phyloP scores from a whole-genome alignment of 2,113 vertebrate species.

The Alethe diademata region DNA sequence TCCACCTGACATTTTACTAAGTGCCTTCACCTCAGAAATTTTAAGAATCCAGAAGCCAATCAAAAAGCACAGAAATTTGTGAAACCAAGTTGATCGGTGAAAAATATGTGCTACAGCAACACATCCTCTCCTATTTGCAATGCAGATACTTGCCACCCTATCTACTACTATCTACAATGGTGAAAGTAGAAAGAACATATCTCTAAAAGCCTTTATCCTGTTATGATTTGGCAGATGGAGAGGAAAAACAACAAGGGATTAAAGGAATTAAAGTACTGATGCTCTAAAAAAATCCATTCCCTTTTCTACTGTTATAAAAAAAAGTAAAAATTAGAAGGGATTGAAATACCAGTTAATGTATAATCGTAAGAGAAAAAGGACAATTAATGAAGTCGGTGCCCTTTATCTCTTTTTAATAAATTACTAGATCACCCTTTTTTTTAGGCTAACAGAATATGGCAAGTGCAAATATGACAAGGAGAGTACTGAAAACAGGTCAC shows the following conservation, averaged over 20 bases:
- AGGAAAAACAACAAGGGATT: constrained; percentile 15
- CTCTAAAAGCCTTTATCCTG: neutral
- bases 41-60: neutral
- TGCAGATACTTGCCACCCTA: neutral
- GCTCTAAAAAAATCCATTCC: neutral
- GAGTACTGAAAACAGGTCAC: neutral
- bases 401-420: neutral
- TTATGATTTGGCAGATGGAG: neutral
- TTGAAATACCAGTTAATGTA: neutral
- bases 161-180: neutral
- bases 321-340: neutral
- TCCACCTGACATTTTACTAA: neutral
- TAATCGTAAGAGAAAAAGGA: neutral
- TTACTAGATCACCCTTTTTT: neutral
- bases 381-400: neutral
- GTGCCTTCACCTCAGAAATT: neutral
- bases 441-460: neutral
- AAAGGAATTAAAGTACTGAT: neutral
- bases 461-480: neutral
- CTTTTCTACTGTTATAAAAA: neutral
- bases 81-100: neutral
- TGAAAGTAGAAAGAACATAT: neutral
- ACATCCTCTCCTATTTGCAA: neutral
- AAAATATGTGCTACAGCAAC: neutral
- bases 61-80: neutral